These are phyloP conservation scores for Ancistrus triradiatus DNA, from an alignment of 2,113 vertebrate genomes.

Conservation along the genomic window DNA sequence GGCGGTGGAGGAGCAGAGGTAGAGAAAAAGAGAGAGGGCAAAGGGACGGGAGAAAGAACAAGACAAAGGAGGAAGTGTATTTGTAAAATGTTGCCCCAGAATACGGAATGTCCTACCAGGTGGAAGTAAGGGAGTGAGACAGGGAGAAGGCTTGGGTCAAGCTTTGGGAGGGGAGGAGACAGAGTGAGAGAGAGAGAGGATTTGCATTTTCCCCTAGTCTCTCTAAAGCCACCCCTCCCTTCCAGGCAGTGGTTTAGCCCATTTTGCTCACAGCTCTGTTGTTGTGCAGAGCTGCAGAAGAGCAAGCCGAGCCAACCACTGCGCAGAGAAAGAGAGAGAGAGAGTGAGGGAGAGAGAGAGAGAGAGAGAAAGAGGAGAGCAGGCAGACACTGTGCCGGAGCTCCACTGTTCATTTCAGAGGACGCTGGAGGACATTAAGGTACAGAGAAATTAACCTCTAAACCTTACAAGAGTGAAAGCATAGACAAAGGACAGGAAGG, in stretches of 20 bases:
- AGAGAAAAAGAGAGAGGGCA: constrained; percentile 15
- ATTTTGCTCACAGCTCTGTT: constrained; percentile 68
- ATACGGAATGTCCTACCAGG: constrained; percentile 72
- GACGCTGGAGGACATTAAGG: constrained; percentile 23
- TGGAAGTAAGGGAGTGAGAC: constrained; percentile 46
- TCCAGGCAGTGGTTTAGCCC: constrained; percentile 62
- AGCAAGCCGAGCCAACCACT: constrained; percentile 62
- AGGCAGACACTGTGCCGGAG: constrained; percentile 42
- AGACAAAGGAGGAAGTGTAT: constrained; percentile 30
- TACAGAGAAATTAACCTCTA: constrained; percentile 23
- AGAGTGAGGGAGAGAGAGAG: constrained; percentile 34
- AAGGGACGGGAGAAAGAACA: constrained; percentile 6
- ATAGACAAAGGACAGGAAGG: constrained; percentile 33
- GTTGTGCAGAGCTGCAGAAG: constrained; percentile 78
- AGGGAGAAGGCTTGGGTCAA: constrained; percentile 32
- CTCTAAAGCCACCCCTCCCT: constrained; percentile 56
- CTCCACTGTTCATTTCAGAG: constrained; percentile 46
- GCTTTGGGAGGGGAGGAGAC: constrained; percentile 23
- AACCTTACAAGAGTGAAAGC: constrained; percentile 48
- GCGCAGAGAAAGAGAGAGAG: constrained; percentile 33
- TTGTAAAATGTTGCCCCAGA: constrained; percentile 67
- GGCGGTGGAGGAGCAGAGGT: no score
- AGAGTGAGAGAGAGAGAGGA: constrained; percentile 35
- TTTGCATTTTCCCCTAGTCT: constrained; percentile 34
- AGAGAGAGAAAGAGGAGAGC: constrained; percentile 36